Evolutionary conservation across 2,113 vertebrate genomes (phyloP).

Genomic region (Nothocercus julius): DNA sequence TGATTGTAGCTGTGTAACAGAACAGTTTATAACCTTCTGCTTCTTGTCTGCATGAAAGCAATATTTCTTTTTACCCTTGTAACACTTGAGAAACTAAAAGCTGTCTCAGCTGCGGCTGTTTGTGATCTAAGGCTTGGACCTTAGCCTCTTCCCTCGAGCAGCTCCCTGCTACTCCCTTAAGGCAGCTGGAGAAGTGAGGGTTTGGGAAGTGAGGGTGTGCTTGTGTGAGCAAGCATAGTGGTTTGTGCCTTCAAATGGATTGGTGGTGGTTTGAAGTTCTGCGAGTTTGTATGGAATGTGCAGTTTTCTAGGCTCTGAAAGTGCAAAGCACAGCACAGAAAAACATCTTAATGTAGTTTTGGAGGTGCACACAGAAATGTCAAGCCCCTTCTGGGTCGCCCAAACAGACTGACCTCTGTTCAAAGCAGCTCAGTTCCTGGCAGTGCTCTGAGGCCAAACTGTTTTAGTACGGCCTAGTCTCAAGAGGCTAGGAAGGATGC

Average conservation of each 20-base stretch:
- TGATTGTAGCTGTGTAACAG: constrained; percentile 4
- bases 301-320: background rate
- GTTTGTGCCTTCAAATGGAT: background rate
- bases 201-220: background rate
- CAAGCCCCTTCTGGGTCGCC: background rate
- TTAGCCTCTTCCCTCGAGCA: background rate
- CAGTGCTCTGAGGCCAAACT: background rate
- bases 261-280: background rate
- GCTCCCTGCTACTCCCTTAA: background rate
- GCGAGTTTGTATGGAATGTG: rapidly evolving
- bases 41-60: background rate
- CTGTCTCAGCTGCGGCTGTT: background rate
- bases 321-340: background rate
- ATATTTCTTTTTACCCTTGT: constrained; percentile 9
- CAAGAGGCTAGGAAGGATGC: background rate
- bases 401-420: background rate
- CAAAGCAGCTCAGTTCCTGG: rapidly evolving
- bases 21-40: constrained; percentile 36
- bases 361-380: background rate
- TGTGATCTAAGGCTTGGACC: background rate
- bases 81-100: constrained; percentile 2
- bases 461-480: background rate
- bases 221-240: background rate
- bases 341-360: rapidly evolving
- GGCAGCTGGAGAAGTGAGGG: background rate